Evolutionary conservation across 2,888 invertebrate species (phyloP), one percentile per base, ranked within the genome.

Genomic region (Omphaloscelis lunosa): DNA sequence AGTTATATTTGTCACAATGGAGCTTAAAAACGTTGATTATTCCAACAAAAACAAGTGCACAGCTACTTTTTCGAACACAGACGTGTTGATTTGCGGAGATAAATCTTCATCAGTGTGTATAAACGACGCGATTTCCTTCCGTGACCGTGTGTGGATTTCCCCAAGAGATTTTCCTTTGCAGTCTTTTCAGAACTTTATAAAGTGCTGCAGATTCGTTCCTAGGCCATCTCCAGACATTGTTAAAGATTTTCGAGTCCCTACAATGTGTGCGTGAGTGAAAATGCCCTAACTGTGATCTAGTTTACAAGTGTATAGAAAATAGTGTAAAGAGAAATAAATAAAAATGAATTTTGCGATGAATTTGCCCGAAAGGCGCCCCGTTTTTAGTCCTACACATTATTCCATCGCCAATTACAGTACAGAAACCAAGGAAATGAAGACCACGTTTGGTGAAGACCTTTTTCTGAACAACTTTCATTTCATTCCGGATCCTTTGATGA

Each of bases 401-500:
- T 90, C 94, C 59, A 89, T 94, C 68, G 90, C 92, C 12, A 94
- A 91, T 85, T 96, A 94, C 87, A 92, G 91, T 75, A 94, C 95
- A 72, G 94, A 95, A 76, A 80, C 90, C 4, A 87, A 90, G 61
- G 94, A 94, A 34, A 92, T 95, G 90, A 94, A 91, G 81, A 86
- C 91, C 48, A 83, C 91, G 0, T 94, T 92, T 62, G 91, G 90
- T 17, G 93, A 95, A 48, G 92, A 92, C 12, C 80, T 93, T 73
- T 91, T 94, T 75, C 82, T 95, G 29, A 92, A 93, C 78, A 95
- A 93, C 73, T 84, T 95, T 6, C 94, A 94, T 80, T 82, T 93
- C 3, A 92, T 95, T 72, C 93, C 95, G 0, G 95, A 96, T 86
- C 94, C 95, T 5, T 79, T 96, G 73, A 93, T 93, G 88, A 96